phyloP scores from a whole-genome alignment of 2,113 vertebrate species.

The Cepphus grylle region DNA sequence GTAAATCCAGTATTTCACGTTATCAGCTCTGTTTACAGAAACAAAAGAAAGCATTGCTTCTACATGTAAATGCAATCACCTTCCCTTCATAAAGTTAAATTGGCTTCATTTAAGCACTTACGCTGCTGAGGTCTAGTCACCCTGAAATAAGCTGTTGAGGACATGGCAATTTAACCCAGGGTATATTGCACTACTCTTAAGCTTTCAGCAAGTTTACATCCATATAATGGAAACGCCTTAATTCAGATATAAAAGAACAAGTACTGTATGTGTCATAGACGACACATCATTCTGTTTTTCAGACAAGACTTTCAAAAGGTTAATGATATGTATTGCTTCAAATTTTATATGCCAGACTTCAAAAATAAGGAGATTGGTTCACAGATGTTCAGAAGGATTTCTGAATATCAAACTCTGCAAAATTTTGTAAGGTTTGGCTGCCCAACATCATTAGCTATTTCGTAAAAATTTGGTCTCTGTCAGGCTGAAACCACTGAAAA shows the following conservation, averaged over 20 bases:
- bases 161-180: neutral
- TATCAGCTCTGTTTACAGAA: neutral
- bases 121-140: neutral
- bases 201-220: neutral
- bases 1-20: neutral
- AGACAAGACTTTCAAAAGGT: conserved; percentile 8
- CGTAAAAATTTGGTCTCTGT: neutral
- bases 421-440: neutral
- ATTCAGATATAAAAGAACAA: conserved; percentile 12
- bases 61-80: neutral
- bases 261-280: neutral
- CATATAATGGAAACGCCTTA: neutral
- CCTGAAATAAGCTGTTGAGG: neutral
- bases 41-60: neutral
- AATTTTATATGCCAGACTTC: neutral
- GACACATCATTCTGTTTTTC: neutral
- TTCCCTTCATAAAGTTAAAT: neutral
- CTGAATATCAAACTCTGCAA: neutral
- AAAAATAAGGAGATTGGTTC: neutral
- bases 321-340: neutral
- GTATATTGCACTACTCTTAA: neutral
- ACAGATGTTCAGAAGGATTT: neutral
- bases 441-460: neutral
- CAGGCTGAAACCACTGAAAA: neutral
- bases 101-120: neutral